Evolutionary conservation across 2,113 vertebrate genomes (phyloP).

Genomic region (Sceloporus tristichus): DNA sequence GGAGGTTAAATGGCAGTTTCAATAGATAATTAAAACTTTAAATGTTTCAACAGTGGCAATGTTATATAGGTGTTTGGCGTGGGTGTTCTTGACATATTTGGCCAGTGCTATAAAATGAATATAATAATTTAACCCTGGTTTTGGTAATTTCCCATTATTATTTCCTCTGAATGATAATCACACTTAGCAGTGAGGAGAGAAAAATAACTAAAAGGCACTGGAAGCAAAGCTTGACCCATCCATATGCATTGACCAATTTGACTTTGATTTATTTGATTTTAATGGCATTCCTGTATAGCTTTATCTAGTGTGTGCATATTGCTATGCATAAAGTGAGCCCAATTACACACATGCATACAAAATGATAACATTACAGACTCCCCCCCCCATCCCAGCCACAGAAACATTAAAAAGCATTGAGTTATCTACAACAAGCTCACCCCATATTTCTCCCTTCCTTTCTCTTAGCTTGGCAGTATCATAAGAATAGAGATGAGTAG

Average conservation of each 20-base stretch:
- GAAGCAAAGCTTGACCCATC: neutral
- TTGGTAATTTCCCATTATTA: neutral
- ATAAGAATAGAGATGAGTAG: neutral
- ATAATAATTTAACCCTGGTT: neutral
- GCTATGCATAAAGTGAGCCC: neutral
- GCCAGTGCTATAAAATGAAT: too few relatives aligned
- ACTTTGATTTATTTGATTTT: neutral
- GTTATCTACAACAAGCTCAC: neutral
- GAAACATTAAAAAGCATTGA: neutral
- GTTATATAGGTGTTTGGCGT: neutral
- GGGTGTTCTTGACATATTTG: neutral
- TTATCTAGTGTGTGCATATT: neutral
- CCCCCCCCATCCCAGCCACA: neutral
- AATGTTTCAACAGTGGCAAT: neutral
- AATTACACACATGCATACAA: neutral
- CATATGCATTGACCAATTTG: neutral
- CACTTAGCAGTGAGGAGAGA: neutral
- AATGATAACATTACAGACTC: neutral
- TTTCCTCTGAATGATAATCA: neutral
- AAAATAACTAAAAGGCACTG: neutral
- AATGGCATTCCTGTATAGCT: neutral
- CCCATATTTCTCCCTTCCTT: neutral
- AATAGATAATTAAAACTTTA: neutral
- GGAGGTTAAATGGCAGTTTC: too few relatives aligned
- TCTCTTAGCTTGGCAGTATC: neutral